phyloP scores from a whole-genome alignment of 30 jellyfish, hydroid and myxozoan genomes.

The Aurelia aurita complex sp. Pacific region DNA sequence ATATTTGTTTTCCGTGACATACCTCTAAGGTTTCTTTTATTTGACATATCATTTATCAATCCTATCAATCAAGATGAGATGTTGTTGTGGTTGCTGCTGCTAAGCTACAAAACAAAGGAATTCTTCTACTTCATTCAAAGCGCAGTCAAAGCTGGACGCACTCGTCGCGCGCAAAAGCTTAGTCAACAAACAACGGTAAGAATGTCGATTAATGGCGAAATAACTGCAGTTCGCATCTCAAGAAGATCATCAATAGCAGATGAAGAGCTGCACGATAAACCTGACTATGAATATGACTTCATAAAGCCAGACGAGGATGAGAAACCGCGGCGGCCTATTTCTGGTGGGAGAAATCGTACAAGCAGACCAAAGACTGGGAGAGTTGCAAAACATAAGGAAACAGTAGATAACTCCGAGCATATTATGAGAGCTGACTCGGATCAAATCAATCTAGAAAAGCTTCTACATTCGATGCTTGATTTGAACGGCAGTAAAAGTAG shows the following conservation, averaged over 20 bases:
- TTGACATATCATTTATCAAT: no score
- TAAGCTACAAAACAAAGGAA: constrained; percentile 6
- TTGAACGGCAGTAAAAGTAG: constrained; percentile 30
- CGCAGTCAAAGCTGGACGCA: background rate
- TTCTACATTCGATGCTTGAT: constrained; percentile 79
- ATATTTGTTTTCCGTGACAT: no score
- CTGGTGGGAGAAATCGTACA: constrained; percentile 23
- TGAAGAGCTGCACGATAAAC: constrained; percentile 3
- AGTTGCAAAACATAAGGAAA: background rate
- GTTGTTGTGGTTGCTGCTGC: constrained; percentile 54
- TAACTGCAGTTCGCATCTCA: constrained; percentile 63
- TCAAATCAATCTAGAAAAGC: constrained; percentile 69
- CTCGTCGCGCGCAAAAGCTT: background rate
- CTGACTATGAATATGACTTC: background rate
- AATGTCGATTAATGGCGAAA: constrained; percentile 64
- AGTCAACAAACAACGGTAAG: background rate
- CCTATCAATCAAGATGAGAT: no score
- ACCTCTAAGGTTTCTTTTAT: no score
- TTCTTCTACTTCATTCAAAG: background rate
- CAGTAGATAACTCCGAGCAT: constrained; percentile 21
- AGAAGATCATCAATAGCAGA: constrained; percentile 34
- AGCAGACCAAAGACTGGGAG: constrained; percentile 5
- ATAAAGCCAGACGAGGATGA: constrained; percentile 25
- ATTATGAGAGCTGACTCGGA: constrained; percentile 82
- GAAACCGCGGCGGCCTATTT: constrained; percentile 28